These are phyloP conservation scores for Pelobates fuscus DNA, from an alignment of 2,113 vertebrate genomes.

Conservation along the genomic window DNA sequence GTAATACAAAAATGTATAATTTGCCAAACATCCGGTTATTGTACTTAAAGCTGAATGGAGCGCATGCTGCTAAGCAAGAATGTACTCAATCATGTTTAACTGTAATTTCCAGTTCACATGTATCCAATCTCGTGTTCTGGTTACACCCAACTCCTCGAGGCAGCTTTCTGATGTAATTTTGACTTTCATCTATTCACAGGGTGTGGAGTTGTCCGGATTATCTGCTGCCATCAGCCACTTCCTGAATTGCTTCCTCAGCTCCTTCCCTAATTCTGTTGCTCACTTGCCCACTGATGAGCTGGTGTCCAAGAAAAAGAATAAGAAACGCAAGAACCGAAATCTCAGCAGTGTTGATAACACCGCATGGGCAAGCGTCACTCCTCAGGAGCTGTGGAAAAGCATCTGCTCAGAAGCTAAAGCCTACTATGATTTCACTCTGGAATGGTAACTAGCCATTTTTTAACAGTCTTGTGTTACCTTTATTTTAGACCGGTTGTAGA, in stretches of 20 bases:
- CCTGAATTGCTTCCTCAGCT: constrained; percentile 96
- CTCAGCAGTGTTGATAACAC: constrained; percentile 89
- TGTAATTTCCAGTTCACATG: no score
- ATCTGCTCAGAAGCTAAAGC: constrained; percentile 85
- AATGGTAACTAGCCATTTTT: constrained; percentile 83
- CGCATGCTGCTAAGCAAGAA: no score
- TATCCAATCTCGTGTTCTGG: background rate
- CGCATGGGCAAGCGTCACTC: constrained; percentile 90
- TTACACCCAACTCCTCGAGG: background rate
- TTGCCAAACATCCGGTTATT: no score
- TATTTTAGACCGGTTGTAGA: background rate
- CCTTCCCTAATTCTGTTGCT: constrained; percentile 90
- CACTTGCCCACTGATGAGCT: constrained; percentile 92
- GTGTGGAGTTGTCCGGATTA: constrained; percentile 91
- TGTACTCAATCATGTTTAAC: no score
- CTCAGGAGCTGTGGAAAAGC: constrained; percentile 92
- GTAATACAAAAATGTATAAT: no score
- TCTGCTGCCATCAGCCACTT: constrained; percentile 97
- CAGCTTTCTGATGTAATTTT: background rate
- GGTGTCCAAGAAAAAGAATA: constrained; percentile 91
- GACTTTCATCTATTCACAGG: constrained; percentile 64
- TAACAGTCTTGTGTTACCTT: no score
- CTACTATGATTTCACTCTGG: constrained; percentile 87
- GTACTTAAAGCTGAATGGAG: no score
- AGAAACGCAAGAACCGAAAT: constrained; percentile 87